Evolutionary conservation across 2,797 vertebrate genomes (phyloP).

Genomic region (Coluber constrictor): DNA sequence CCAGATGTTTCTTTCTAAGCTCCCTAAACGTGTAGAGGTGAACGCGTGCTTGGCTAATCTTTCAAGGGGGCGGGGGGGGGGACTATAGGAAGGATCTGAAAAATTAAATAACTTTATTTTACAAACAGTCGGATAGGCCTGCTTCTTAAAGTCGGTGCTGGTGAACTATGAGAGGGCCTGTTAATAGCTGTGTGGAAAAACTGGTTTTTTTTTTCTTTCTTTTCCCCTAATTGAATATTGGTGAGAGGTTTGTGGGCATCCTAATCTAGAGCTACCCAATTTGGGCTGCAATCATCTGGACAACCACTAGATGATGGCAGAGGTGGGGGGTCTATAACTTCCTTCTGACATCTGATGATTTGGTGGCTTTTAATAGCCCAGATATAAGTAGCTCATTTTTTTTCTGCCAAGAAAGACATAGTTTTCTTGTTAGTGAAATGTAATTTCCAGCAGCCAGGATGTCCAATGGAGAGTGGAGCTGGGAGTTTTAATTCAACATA

Average conservation of each 20-base stretch:
- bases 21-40: neutral
- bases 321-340: neutral
- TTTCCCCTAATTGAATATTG: no score
- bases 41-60: neutral
- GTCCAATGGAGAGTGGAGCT: neutral
- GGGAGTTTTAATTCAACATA: neutral
- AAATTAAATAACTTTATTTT: neutral
- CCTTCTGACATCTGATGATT: neutral
- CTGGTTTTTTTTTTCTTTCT: no score
- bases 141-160: neutral
- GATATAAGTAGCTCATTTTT: neutral
- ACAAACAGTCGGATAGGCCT: neutral
- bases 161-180: neutral
- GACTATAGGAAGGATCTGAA: neutral
- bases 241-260: neutral
- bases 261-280: neutral
- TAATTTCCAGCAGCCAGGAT: neutral
- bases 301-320: neutral
- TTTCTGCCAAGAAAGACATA: neutral
- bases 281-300: neutral
- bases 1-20: neutral
- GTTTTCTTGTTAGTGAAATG: neutral
- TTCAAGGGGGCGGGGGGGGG: accelerated
- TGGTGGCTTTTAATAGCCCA: neutral
- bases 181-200: neutral